Conservation (phyloP, 2,888 invertebrate genomes). For the Tetramorium bicarinatum region DNA sequence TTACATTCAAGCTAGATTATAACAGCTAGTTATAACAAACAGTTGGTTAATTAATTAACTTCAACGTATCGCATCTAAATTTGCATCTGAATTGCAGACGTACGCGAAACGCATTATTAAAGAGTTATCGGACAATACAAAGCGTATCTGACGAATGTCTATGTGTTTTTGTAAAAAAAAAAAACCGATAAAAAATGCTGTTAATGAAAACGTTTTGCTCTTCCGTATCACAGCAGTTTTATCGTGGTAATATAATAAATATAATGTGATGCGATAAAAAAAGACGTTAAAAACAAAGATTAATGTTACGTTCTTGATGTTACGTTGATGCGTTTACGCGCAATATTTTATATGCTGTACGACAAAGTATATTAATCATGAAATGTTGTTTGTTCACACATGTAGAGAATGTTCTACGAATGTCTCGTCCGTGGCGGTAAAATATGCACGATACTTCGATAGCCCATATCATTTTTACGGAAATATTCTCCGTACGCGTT, state of each 20-base stretch:
- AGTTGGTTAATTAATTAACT: conserved; percentile 16
- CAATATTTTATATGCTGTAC: background rate
- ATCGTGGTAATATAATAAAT: background rate
- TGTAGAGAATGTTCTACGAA: background rate
- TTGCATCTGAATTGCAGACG: background rate
- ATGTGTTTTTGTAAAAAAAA: background rate
- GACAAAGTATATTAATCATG: conserved; percentile 19
- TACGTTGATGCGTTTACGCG: background rate
- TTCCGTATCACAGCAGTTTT: background rate
- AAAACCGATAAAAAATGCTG: background rate
- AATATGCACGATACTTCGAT: background rate
- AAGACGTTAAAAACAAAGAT: background rate
- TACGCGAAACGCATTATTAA: background rate
- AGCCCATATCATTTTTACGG: background rate
- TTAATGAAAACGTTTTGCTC: background rate
- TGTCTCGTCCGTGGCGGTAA: background rate
- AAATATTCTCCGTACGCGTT: background rate
- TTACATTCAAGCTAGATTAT: background rate
- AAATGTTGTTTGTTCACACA: conserved; percentile 17
- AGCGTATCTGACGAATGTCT: background rate
- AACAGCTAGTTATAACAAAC: background rate
- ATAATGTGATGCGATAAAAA: background rate
- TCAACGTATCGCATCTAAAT: background rate
- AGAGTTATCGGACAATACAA: background rate
- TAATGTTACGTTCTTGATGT: conserved; percentile 25